phyloP scores from a whole-genome alignment of 92 coral and sea anemone species.

The Phenganax stokvisi region DNA sequence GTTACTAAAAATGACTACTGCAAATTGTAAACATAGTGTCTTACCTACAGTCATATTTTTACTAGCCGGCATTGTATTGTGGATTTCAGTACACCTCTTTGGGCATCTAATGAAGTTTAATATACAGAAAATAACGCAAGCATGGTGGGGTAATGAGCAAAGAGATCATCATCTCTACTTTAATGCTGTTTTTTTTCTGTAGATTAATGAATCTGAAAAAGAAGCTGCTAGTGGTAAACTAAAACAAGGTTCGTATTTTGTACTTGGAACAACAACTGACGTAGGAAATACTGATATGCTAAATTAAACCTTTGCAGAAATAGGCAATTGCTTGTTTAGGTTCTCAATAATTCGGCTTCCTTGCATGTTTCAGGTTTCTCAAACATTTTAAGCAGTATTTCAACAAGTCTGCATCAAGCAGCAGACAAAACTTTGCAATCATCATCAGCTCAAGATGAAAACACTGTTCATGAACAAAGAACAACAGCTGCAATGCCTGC shows the following conservation, averaged over 20 bases:
- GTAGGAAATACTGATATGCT: neutral
- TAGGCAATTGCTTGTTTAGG: neutral
- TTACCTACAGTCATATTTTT: too few relatives aligned
- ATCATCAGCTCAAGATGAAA: neutral
- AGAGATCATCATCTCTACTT: neutral
- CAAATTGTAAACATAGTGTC: too few relatives aligned
- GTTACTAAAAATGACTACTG: neutral
- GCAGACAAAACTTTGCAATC: constrained; percentile 21
- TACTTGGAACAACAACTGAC: neutral
- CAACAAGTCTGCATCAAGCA: constrained; percentile 36
- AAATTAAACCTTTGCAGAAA: too few relatives aligned
- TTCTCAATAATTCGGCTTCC: neutral
- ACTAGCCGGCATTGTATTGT: too few relatives aligned
- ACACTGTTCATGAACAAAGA: constrained; percentile 20
- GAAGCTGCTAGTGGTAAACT: constrained; percentile 31
- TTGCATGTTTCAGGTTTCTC: constrained; percentile 19
- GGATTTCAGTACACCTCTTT: too few relatives aligned
- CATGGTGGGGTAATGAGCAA: too few relatives aligned
- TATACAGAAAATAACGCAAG: too few relatives aligned
- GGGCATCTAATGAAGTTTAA: too few relatives aligned
- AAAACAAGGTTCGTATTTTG: constrained; percentile 14
- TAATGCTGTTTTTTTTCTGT: neutral
- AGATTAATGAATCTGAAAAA: constrained; percentile 38
- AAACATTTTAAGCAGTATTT: constrained; percentile 22
- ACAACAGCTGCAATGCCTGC: constrained; percentile 33